Evolutionary conservation across 2,888 invertebrate genomes (phyloP).

Genomic region (Hemistola chrysoprasaria): DNA sequence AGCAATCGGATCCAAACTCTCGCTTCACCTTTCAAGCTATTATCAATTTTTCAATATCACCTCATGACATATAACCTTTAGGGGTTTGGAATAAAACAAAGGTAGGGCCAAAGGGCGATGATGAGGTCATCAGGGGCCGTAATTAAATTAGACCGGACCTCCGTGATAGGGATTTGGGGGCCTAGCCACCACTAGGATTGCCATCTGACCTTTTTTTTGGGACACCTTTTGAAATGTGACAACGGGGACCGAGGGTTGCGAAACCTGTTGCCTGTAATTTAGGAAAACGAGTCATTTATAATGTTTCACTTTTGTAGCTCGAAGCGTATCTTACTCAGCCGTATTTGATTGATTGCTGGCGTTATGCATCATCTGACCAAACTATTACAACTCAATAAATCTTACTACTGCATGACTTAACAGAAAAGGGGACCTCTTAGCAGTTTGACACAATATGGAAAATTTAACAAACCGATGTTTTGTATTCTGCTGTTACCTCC

Average conservation of each 20-base stretch:
- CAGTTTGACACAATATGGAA: too few relatives aligned
- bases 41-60: constrained; percentile 51
- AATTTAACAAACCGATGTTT: too few relatives aligned
- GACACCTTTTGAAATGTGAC: constrained; percentile 1
- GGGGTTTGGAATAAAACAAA: constrained; percentile 52
- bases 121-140: constrained; percentile 61
- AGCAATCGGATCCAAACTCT: constrained; percentile 18
- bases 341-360: too few relatives aligned
- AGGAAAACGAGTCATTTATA: too few relatives aligned
- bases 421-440: too few relatives aligned
- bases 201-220: constrained; percentile 6
- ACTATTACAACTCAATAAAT: too few relatives aligned
- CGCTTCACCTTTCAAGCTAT: constrained; percentile 29
- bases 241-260: neutral
- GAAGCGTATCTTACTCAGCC: too few relatives aligned
- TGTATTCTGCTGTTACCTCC: too few relatives aligned
- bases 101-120: constrained; percentile 50
- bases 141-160: constrained; percentile 56
- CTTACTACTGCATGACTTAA: too few relatives aligned
- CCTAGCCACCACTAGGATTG: constrained; percentile 5
- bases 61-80: constrained; percentile 40
- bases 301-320: too few relatives aligned
- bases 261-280: constrained; percentile 1
- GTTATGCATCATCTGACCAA: too few relatives aligned
- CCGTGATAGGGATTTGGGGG: constrained; percentile 13